These are phyloP conservation scores for Sesia apiformis DNA, from an alignment of 2,888 invertebrate genomes.

Conservation along the genomic window DNA sequence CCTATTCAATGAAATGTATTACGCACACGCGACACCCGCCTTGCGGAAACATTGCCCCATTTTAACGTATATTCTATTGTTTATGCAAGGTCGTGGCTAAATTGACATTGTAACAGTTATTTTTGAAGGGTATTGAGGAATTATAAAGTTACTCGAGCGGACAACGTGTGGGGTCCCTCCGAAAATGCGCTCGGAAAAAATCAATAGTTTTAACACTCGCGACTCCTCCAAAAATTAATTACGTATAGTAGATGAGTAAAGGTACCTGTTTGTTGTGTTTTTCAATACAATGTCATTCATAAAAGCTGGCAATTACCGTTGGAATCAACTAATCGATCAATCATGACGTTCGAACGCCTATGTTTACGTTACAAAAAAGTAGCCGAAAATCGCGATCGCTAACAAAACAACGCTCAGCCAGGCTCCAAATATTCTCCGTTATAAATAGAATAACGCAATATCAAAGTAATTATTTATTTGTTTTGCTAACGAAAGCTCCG, in stretches of 20 bases:
- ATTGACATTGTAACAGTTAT: not conserved
- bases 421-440: slow-evolving; percentile 41
- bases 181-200: slow-evolving; percentile 15
- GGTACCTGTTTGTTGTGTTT: slow-evolving; percentile 23
- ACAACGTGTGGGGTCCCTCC: slow-evolving; percentile 13
- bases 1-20: slow-evolving; percentile 33
- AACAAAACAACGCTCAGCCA: slow-evolving; percentile 34
- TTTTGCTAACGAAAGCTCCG: slow-evolving; percentile 61
- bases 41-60: slow-evolving; percentile 20
- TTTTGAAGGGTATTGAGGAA: not conserved
- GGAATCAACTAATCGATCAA: slow-evolving; percentile 59
- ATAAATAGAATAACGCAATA: slow-evolving; percentile 54
- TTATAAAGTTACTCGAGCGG: slow-evolving; percentile 9
- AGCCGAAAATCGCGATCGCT: slow-evolving; percentile 26
- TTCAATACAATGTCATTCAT: slow-evolving; percentile 54
- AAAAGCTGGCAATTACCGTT: slow-evolving; percentile 47
- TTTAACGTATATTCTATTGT: slow-evolving; percentile 19
- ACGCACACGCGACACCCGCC: slow-evolving; percentile 19
- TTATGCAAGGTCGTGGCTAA: slow-evolving; percentile 24
- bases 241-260: not conserved
- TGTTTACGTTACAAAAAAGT: slow-evolving; percentile 51
- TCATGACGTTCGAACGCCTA: slow-evolving; percentile 36
- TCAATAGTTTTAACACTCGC: slow-evolving; percentile 14
- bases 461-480: slow-evolving; percentile 63
- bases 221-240: not conserved